A percentile compares a stretch with the other conserved stretches of the same genome.
Evolutionary conservation across 2,888 invertebrate species (phyloP).

Genomic region (Tanytarsus gracilentus): DNA sequence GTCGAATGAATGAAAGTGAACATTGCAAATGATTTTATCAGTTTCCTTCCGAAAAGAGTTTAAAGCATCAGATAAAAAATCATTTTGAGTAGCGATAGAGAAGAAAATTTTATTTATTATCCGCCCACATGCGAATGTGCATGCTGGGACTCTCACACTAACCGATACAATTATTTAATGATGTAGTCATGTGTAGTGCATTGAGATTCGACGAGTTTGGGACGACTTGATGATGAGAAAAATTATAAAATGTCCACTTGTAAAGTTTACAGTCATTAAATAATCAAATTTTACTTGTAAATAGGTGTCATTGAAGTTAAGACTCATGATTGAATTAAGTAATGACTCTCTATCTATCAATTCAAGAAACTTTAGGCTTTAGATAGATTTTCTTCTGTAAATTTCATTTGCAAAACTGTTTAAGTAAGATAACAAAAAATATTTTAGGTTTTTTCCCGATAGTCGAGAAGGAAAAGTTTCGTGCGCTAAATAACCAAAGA

Average conservation of each 20-base stretch:
- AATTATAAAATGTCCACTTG: constrained; percentile 7
- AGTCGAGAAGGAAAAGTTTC: neutral
- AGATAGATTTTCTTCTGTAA: neutral
- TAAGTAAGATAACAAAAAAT: neutral
- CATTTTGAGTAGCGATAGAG: no score
- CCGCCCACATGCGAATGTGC: neutral
- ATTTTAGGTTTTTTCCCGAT: neutral
- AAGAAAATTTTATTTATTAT: no score
- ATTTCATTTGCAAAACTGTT: neutral
- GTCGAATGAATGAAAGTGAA: no score
- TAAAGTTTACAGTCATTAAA: neutral
- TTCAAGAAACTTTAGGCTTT: neutral
- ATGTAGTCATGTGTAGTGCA: neutral
- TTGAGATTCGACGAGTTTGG: neutral
- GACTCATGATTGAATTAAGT: no score
- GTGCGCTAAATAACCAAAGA: constrained; percentile 7
- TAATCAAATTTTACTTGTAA: neutral
- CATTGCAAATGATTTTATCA: no score
- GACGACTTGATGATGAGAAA: neutral
- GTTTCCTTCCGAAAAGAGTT: no score
- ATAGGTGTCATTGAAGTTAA: no score
- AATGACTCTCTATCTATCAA: constrained; percentile 15
- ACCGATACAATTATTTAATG: constrained; percentile 14
- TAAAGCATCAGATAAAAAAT: no score
- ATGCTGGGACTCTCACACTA: constrained; percentile 16